Base-by-base conservation (phyloP, 2,113 vertebrate species). In the Echinops telfairi region DNA sequence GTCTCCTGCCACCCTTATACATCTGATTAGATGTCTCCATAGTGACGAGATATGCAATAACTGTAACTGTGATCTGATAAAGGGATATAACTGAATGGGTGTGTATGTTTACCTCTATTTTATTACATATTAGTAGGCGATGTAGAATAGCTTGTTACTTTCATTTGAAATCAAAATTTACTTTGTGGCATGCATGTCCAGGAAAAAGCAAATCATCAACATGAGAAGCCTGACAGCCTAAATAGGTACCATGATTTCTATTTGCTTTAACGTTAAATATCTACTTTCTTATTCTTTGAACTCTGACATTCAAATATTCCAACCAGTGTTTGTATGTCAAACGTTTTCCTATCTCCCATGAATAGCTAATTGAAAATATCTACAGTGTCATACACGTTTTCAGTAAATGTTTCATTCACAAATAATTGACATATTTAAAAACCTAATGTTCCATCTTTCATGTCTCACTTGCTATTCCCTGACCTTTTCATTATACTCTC, bases 61-160 rank as follows among this genome's bases (percentile, higher is more conserved):
- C 36, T 91, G 43, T 53, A 19, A 58, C 29, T 58, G 0, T 64
- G 11, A 92, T 93, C 33, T 62, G 12, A 62, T 53, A 80, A 80
- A 14, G 38, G 33, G 22, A 38, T 87, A 68, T 38, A 80, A 66
- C 40, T 89, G 16, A 83, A 11, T 33, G n/a, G 6, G 64, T 58
- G 36, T 68, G 81, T 91, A 92, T 80, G 90, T 94, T 95, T 92
- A 4, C 70, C 77, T 81, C 75, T 92, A 86, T 88, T 88, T 90
- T 88, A 33, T 33, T 53, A 77, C 62, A 47, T 23, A 68, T 60
- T 62, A 60, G 76, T 47, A 90, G 16, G 12, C 9, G 3, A 80
- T 86, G n/a, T 64, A 64, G 58, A 66, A 15, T 68, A 64, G 25
- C 57, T 36, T 15, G 7, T 57, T 58, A 84, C 89, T 92, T 66